A percentile compares a stretch with the other conserved stretches of the same genome.
These are phyloP conservation scores for Orthosia gracilis DNA, from an alignment of 2,888 invertebrate species.

Conservation along the genomic window DNA sequence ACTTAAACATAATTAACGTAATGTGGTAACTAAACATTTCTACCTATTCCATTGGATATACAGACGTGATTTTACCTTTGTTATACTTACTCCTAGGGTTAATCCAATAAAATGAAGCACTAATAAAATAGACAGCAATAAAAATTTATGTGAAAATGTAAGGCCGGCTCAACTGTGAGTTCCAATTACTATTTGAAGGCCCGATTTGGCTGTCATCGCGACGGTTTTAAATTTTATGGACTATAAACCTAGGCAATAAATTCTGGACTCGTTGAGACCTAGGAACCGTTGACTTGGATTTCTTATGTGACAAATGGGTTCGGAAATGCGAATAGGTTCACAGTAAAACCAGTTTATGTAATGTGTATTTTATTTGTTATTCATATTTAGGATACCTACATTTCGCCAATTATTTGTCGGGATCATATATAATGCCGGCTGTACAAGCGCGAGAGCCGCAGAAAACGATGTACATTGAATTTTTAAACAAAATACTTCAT, in stretches of 20 bases:
- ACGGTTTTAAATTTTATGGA: conserved; percentile 28
- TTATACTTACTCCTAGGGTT: background rate
- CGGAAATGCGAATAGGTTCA: background rate
- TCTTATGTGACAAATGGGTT: conserved; percentile 4
- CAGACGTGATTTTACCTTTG: background rate
- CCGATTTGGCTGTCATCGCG: conserved; percentile 6
- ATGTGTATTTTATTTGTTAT: background rate
- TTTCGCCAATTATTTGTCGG: no score
- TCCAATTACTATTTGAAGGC: conserved; percentile 28
- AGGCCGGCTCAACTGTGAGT: background rate
- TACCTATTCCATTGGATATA: background rate
- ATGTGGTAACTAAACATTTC: background rate
- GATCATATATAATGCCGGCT: no score
- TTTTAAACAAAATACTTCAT: no score
- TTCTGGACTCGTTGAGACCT: conserved; percentile 5
- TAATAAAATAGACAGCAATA: conserved; percentile 28
- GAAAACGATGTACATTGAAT: no score
- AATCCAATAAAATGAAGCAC: conserved; percentile 19
- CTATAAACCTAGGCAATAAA: conserved; percentile 40
- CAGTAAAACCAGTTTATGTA: background rate
- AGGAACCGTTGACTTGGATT: conserved; percentile 1
- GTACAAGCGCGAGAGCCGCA: no score
- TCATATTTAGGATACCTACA: no score
- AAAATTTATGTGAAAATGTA: conserved; percentile 3
- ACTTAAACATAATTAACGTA: no score